Conservation (phyloP, 2,888 invertebrate genomes). For the Philereme transversata region DNA sequence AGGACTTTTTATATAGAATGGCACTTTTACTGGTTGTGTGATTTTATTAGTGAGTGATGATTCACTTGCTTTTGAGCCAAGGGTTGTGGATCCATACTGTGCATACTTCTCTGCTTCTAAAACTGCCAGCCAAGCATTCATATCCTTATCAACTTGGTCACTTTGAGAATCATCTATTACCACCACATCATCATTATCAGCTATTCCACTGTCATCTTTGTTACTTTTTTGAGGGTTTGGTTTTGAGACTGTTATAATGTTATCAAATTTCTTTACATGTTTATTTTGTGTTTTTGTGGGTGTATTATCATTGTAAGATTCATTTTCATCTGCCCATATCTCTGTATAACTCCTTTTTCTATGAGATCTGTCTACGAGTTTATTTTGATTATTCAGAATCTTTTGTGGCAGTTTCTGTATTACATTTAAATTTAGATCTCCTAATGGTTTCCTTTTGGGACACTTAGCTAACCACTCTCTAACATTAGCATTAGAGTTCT, state of each 20-base stretch:
- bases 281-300: constrained; percentile 23
- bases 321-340: constrained; percentile 33
- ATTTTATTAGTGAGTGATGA: constrained; percentile 5
- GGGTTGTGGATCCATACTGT: constrained; percentile 31
- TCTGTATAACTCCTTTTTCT: constrained; percentile 45
- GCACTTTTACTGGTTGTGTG: constrained; percentile 45
- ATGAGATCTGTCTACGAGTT: constrained; percentile 13
- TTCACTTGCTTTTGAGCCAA: constrained; percentile 6
- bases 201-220: constrained; percentile 65
- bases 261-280: constrained; percentile 24
- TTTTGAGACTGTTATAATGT: constrained; percentile 6
- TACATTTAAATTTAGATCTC: constrained; percentile 55
- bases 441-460: constrained; percentile 61
- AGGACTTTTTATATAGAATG: constrained; percentile 61
- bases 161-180: constrained; percentile 62
- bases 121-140: constrained; percentile 62
- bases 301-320: constrained; percentile 10
- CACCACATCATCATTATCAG: constrained; percentile 55
- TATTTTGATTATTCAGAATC: constrained; percentile 28
- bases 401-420: constrained; percentile 24
- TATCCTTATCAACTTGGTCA: constrained; percentile 64
- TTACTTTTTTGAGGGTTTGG: constrained; percentile 22
- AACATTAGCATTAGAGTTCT: constrained; percentile 58
- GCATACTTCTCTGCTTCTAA: constrained; percentile 53
- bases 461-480: constrained; percentile 65